Conservation (phyloP, 2,888 invertebrate genomes). For the Therioaphis trifolii region DNA sequence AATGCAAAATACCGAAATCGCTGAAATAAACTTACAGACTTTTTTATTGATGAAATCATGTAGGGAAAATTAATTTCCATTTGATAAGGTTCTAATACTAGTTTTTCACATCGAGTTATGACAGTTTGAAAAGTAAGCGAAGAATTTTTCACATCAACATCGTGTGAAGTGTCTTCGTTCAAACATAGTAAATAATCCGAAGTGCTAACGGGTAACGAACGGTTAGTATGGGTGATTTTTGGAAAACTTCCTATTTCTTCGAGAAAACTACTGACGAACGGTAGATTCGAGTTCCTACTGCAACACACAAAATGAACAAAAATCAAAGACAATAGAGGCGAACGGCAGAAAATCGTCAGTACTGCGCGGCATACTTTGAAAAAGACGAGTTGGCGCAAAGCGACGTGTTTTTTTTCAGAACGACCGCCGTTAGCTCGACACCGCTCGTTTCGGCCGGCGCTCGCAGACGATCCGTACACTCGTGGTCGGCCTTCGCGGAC, state of each 20-base stretch:
- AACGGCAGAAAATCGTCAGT: no score
- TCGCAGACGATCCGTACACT: neutral
- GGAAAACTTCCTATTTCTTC: slow-evolving; percentile 47
- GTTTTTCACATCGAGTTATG: neutral
- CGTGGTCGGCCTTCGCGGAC: neutral
- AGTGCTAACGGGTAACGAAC: neutral
- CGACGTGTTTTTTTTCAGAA: neutral
- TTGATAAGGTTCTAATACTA: slow-evolving; percentile 36
- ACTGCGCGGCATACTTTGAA: neutral
- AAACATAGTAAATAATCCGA: neutral
- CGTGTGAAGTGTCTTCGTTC: slow-evolving; percentile 20
- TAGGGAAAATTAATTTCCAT: slow-evolving; percentile 32
- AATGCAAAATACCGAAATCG: no score
- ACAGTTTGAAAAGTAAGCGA: neutral
- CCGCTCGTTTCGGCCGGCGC: neutral
- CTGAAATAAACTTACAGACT: slow-evolving; percentile 13
- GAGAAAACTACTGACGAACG: slow-evolving; percentile 44
- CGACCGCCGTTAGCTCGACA: neutral
- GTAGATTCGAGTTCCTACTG: slow-evolving; percentile 9
- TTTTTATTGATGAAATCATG: slow-evolving; percentile 52
- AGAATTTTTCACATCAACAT: neutral
- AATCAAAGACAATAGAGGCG: neutral
- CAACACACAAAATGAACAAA: neutral
- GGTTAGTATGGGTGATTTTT: slow-evolving; percentile 47
- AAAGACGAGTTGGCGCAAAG: neutral